A percentile compares a stretch with the other conserved stretches of the same genome.
Evolutionary conservation across 2,888 invertebrate genomes (phyloP).

Genomic region (Taphrorychus bicolor): DNA sequence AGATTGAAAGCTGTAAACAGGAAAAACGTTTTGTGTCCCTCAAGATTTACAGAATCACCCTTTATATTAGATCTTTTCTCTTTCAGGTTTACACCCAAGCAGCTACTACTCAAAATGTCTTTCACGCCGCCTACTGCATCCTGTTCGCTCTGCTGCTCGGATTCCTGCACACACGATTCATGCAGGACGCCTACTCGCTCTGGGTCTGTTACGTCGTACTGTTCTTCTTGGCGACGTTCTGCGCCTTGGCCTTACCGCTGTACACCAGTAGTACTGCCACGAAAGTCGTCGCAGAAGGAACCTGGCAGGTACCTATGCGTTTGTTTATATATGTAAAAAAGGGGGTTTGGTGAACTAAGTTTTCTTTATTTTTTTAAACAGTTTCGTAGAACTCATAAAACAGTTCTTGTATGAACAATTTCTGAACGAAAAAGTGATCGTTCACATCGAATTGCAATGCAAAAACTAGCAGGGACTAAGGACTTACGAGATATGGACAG

Average conservation of each 20-base stretch:
- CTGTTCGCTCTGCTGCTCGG: conserved; percentile 66
- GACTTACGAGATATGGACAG: too few relatives aligned
- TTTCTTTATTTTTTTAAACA: too few relatives aligned
- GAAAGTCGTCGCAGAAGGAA: conserved; percentile 76
- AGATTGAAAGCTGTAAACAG: too few relatives aligned
- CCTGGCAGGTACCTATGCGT: conserved; percentile 73
- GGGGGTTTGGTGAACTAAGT: too few relatives aligned
- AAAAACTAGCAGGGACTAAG: too few relatives aligned
- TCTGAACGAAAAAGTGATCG: too few relatives aligned
- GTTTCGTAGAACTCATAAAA: too few relatives aligned
- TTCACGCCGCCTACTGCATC: conserved; percentile 70
- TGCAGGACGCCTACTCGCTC: conserved; percentile 70
- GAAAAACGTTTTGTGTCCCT: too few relatives aligned
- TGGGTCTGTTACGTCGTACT: conserved; percentile 71
- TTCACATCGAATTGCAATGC: too few relatives aligned
- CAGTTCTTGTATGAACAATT: too few relatives aligned
- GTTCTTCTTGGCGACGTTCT: conserved; percentile 69
- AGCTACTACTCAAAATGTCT: conserved; percentile 73
- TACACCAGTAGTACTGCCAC: conserved; percentile 55
- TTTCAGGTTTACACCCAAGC: conserved; percentile 63
- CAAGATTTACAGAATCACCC: too few relatives aligned
- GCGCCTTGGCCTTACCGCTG: conserved; percentile 70
- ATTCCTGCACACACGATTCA: conserved; percentile 66
- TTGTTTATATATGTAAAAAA: too few relatives aligned
- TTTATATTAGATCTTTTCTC: conserved; percentile 1